phyloP scores from a whole-genome alignment of 2,888 invertebrate genomes.

The Eupsilia transversa region DNA sequence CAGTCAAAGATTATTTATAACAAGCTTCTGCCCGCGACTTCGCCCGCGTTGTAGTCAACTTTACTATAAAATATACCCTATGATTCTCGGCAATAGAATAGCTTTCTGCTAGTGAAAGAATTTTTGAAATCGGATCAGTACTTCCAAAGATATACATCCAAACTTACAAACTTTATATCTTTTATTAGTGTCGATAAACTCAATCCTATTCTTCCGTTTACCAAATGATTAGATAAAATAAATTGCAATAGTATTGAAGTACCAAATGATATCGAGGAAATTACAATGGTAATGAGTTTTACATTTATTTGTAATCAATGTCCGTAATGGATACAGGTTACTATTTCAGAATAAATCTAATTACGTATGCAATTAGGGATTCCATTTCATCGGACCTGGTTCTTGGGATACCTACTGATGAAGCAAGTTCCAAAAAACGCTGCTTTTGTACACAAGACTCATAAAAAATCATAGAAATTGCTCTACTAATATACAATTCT shows the following conservation, averaged over 20 bases:
- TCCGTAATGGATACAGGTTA: slow-evolving; percentile 55
- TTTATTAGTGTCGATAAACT: not conserved
- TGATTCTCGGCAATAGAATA: not conserved
- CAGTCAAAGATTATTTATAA: slow-evolving; percentile 22
- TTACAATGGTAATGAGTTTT: slow-evolving; percentile 32
- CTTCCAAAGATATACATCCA: not conserved
- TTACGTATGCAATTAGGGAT: slow-evolving; percentile 57
- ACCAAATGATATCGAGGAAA: slow-evolving; percentile 15
- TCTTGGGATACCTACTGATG: slow-evolving; percentile 10
- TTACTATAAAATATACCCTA: not conserved
- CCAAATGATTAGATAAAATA: slow-evolving; percentile 22
- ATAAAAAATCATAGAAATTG: not conserved
- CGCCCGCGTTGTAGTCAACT: not conserved
- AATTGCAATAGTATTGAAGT: slow-evolving; percentile 21
- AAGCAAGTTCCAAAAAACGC: slow-evolving; percentile 10
- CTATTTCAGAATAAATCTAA: slow-evolving; percentile 58
- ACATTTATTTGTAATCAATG: slow-evolving; percentile 38
- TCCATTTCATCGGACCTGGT: slow-evolving; percentile 5
- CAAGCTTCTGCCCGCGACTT: not conserved
- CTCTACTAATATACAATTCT: no score
- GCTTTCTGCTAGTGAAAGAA: not conserved
- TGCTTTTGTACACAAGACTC: no score
- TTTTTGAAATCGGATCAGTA: not conserved
- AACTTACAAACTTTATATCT: not conserved
- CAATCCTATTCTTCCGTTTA: slow-evolving; percentile 23